Base-by-base conservation (phyloP, 2,797 vertebrate species). In the Rhodeus uyekii region DNA sequence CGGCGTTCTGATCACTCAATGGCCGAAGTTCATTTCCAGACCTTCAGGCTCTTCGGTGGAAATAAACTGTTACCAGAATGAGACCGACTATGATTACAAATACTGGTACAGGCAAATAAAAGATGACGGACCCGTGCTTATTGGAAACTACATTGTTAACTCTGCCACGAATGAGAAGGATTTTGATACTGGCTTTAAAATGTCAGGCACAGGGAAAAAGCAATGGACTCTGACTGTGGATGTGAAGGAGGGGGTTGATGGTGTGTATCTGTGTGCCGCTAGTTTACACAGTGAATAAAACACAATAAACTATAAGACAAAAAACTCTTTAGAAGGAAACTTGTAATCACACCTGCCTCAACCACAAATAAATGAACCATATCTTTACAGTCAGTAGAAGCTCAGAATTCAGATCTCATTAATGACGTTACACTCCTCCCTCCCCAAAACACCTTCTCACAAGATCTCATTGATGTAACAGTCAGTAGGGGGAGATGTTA, bases 21-120 rank as follows among this genome's bases (percentile, higher is more conserved):
- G 89, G 86, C 85, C 84, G 1, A 42, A 61, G 58, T 46, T 69
- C 39, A 85, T 87, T 19, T 78, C 38, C 76, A 82, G 13, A 27
- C 32, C 3, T 13, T 9, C 46, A 27, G 58, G 27, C 32, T 60
- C 50, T 2, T 77, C 84, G 6, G 80, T 83, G 29, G 69, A 86
- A 36, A 87, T 90, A 76, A 81, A 88, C 79, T 90, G 87, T 85
- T 85, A 78, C 53, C 89, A 89, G 58, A 87, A 89, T n/a, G 64
- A 88, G 5, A 87, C 87, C 6, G 61, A 87, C 7, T 88, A 87
- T 80, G 53, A 83, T 2, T 89, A 86, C 42, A 78, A 84, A 68
- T 88, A 83, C 76, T 89, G 85, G 88, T 89, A 90, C 77, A 86
- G 75, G 61, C 89, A 83, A 2, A 63, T 53, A 2, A 24, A 83